Evolutionary conservation across 2,888 invertebrate genomes (phyloP).

Genomic region (Piscicola geometra): DNA sequence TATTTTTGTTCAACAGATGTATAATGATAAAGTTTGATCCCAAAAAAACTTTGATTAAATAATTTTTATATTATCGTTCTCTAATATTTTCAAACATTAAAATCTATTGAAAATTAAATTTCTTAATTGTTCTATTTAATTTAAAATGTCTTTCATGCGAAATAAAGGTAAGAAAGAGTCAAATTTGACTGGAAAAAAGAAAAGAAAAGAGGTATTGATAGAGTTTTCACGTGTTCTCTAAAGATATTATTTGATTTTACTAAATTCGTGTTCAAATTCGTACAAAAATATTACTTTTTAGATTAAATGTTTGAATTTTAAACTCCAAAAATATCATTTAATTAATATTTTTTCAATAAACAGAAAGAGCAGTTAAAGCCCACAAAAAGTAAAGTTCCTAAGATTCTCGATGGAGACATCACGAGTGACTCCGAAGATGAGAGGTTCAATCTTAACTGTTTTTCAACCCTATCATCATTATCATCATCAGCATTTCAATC

Average conservation of each 20-base stretch:
- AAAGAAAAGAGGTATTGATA: background rate
- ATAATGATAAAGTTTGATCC: too few species aligned
- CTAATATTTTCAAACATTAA: background rate
- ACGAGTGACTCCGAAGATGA: slow-evolving; percentile 30
- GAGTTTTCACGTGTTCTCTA: slow-evolving; percentile 4
- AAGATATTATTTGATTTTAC: too few species aligned
- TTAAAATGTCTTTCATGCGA: background rate
- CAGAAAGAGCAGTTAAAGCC: background rate
- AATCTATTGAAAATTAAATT: background rate
- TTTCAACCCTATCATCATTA: background rate
- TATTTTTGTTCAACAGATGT: too few species aligned
- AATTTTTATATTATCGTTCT: background rate
- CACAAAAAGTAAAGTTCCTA: background rate
- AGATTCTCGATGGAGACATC: slow-evolving; percentile 12
- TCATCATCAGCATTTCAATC: background rate
- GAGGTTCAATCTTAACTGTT: background rate
- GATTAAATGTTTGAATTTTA: too few species aligned
- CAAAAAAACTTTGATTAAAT: too few species aligned
- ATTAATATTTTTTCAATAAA: background rate
- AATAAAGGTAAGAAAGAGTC: background rate
- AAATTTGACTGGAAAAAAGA: background rate
- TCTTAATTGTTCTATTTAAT: background rate
- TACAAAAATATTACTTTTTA: too few species aligned
- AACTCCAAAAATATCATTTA: too few species aligned
- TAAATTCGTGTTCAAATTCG: too few species aligned